Conservation (phyloP, 2,888 invertebrate genomes). For the Caenorhabditis sp. region DNA sequence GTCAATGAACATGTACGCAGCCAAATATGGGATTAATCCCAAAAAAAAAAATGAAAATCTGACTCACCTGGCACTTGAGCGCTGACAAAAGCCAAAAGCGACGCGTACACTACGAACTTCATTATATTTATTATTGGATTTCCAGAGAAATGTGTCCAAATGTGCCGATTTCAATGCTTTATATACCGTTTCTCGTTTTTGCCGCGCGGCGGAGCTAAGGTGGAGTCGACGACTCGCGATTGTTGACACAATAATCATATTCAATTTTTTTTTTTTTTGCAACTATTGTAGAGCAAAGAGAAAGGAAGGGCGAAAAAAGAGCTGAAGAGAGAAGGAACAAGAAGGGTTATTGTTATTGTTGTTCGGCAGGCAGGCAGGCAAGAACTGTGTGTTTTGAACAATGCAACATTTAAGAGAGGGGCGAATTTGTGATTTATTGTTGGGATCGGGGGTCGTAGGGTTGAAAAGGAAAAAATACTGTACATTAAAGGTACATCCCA, state of each 20-base stretch:
- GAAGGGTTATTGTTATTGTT: background rate
- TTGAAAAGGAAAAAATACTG: too few species aligned
- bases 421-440: too few species aligned
- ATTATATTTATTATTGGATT: constrained; percentile 26
- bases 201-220: background rate
- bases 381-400: too few species aligned
- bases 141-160: background rate
- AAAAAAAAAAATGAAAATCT: background rate
- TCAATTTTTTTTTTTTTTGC: background rate
- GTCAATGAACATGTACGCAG: background rate
- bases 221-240: background rate
- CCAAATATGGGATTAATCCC: background rate
- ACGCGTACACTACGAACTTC: constrained; percentile 42
- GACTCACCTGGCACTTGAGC: constrained; percentile 47
- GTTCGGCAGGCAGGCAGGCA: background rate
- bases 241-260: background rate
- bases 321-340: background rate
- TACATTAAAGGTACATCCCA: too few species aligned
- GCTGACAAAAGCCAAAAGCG: constrained; percentile 33
- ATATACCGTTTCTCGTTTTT: constrained; percentile 7
- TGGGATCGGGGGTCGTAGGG: too few species aligned
- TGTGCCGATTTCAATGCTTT: constrained; percentile 4
- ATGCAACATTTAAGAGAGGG: too few species aligned
- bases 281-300: background rate
- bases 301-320: background rate